Percentiles rank a stretch among this genome's conserved stretches.
phyloP scores from a whole-genome alignment of 2,888 invertebrate genomes.

The Dolomedes plantarius region DNA sequence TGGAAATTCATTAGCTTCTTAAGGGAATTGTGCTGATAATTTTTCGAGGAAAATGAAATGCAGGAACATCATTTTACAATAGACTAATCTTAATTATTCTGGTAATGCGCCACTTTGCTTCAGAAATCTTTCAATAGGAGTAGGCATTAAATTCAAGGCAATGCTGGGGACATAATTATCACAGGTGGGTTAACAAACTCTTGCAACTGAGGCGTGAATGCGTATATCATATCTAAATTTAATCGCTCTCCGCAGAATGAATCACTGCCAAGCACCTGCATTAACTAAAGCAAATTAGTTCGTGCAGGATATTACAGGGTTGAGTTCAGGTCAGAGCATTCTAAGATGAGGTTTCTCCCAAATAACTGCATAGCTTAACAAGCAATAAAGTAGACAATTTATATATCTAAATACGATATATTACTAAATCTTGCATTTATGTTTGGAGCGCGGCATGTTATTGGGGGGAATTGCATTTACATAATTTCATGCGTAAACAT shows the following conservation, averaged over 20 bases:
- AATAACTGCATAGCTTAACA: not conserved
- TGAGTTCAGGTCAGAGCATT: constrained; percentile 28
- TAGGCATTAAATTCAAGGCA: not conserved
- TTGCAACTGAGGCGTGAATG: constrained; percentile 48
- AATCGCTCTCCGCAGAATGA: constrained; percentile 43
- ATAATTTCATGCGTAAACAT: too few relatives aligned
- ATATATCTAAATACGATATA: too few relatives aligned
- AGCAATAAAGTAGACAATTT: not conserved
- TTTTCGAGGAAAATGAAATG: too few relatives aligned
- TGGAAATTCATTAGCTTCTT: too few relatives aligned
- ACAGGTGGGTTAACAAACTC: constrained; percentile 56
- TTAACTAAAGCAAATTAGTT: constrained; percentile 65
- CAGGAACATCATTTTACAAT: not conserved
- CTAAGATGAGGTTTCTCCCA: not conserved
- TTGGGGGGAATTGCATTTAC: too few relatives aligned
- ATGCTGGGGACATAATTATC: constrained; percentile 57
- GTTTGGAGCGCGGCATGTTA: too few relatives aligned
- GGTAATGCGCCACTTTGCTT: not conserved
- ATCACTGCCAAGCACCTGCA: constrained; percentile 19
- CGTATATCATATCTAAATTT: constrained; percentile 70
- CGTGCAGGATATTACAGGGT: constrained; percentile 56
- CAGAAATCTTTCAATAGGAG: not conserved
- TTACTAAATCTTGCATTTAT: too few relatives aligned
- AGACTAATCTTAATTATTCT: not conserved
- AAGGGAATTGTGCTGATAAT: too few relatives aligned